Percentiles rank a stretch among this genome's conserved stretches.
phyloP scores from a whole-genome alignment of 2,888 invertebrate species.

The Drosophila fulvimacula region DNA sequence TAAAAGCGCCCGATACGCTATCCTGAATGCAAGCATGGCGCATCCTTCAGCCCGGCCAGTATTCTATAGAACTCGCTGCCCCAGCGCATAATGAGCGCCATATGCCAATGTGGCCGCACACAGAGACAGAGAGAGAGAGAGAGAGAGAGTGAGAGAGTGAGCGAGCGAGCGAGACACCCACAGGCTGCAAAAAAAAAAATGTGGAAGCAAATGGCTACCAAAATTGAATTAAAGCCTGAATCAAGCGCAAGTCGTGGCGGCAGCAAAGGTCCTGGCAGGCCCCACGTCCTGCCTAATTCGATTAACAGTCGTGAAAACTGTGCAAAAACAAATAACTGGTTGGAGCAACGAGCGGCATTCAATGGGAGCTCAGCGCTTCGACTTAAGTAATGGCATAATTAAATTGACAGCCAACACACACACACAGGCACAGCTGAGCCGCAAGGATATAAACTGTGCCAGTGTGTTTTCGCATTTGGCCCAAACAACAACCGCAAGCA shows the following conservation, averaged over 20 bases:
- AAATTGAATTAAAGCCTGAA: conserved; percentile 54
- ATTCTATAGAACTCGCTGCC: neutral
- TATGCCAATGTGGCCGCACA: conserved; percentile 52
- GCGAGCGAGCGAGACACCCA: neutral
- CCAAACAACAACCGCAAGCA: conserved; percentile 32
- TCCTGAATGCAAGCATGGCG: conserved; percentile 11
- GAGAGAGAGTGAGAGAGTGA: neutral
- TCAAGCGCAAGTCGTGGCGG: conserved; percentile 3
- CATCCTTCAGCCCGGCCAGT: conserved; percentile 10
- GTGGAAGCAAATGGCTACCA: conserved; percentile 35
- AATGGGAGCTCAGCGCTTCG: conserved; percentile 18
- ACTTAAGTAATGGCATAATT: conserved; percentile 68
- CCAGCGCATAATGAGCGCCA: conserved; percentile 61
- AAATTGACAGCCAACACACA: conserved; percentile 51
- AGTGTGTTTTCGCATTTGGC: conserved; percentile 17
- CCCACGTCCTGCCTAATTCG: conserved; percentile 51
- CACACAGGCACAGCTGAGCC: conserved; percentile 29
- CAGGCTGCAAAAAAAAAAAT: conserved; percentile 2
- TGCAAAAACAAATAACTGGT: conserved; percentile 39
- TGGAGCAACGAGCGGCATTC: conserved; percentile 2
- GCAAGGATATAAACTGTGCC: conserved; percentile 25
- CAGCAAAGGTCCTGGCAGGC: conserved; percentile 26
- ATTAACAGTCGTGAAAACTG: conserved; percentile 66
- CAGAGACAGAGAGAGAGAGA: neutral
- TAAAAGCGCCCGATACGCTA: conserved; percentile 19